Evolutionary conservation across 2,113 vertebrate genomes (phyloP).

Genomic region (Ovis aries): DNA sequence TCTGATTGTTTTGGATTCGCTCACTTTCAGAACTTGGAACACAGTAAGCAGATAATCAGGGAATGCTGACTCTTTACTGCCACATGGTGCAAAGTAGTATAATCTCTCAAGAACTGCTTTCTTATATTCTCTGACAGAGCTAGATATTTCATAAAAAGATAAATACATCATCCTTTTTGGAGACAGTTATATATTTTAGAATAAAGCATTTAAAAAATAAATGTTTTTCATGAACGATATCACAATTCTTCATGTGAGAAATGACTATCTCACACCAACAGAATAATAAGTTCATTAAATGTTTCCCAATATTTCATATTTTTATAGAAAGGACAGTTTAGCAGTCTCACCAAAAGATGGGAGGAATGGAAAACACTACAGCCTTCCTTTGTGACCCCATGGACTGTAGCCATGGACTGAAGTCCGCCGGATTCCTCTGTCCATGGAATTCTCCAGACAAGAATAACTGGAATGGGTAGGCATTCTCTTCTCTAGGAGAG

Average conservation of each 20-base stretch:
- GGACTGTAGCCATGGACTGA: neutral
- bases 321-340: neutral
- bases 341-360: neutral
- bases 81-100: neutral
- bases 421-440: rapidly evolving
- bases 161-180: neutral
- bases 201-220: neutral
- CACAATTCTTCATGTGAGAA: neutral
- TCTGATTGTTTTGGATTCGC: neutral
- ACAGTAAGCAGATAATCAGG: neutral
- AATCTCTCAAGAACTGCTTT: neutral
- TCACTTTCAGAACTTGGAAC: neutral
- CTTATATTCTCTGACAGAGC: neutral
- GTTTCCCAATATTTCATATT: neutral
- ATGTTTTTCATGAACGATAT: neutral
- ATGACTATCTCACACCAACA: neutral
- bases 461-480: neutral
- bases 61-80: neutral
- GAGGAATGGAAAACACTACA: neutral
- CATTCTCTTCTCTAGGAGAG: neutral
- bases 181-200: neutral
- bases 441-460: neutral
- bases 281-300: neutral
- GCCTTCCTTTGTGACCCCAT: neutral
- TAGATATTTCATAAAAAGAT: neutral